Evolutionary conservation across 2,797 vertebrate genomes (phyloP), one percentile per base, ranked within the genome.

Genomic region (Pseudotriccus pelzelni): DNA sequence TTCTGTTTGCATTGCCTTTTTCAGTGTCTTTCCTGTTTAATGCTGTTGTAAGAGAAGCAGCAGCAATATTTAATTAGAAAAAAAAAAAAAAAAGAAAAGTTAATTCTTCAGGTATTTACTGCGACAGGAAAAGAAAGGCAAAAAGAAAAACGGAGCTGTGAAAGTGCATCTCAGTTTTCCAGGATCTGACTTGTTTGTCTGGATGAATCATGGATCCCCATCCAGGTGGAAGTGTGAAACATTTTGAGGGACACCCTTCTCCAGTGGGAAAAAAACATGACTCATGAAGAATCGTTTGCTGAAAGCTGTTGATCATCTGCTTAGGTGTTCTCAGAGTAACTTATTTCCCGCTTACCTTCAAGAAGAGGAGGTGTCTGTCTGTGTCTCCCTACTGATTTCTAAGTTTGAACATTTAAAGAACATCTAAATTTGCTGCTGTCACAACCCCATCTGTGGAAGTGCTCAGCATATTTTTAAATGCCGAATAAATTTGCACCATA

Each of bases 361-460:
- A 20, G 50, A 93, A 56, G 47, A 80, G 82, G 62, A 95, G 68
- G 32, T 73, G 91, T 67, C 84, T 93, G 7, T 58, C 89, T 90
- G 43, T 91, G 75, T 93, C 69, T 95, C 73, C 82, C 92, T 60
- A 50, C 52, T 5, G 77, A 92, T n/a, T 76, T 87, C 83, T 74
- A 84, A 90, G 84, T 85, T 78, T 94, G 82, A 96, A 78, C 77
- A 72, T 75, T 84, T 92, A 89, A 96, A 75, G 90, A 89, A 75
- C 72, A 78, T 78, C 78, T 95, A 94, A 88, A 94, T 96, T 90
- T 93, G 68, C 84, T 94, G 75, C 74, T 96, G 91, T 92, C 95
- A 96, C 90, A 96, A 93, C 28, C 74, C 87, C 87, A 94, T 96
- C 94, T 95, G 90, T 81, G 70, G 70, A 90, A 89, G 64, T 36